Conservation (phyloP, 2,113 vertebrate genomes). For the Caracal caracal region DNA sequence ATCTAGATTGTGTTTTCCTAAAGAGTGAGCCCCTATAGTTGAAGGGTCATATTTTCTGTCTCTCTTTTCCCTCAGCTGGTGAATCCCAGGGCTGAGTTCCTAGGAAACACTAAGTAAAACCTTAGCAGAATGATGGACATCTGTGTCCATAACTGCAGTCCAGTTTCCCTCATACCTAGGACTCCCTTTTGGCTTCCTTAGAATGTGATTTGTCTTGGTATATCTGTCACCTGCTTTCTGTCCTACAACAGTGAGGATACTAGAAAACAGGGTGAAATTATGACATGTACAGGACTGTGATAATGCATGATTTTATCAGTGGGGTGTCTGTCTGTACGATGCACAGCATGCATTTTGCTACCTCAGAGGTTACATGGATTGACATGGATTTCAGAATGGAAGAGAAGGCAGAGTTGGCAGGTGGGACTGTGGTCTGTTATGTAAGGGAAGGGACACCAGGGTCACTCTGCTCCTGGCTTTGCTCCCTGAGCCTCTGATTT, state of each 20-base stretch:
- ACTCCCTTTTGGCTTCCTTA: not conserved
- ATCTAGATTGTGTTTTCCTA: not conserved
- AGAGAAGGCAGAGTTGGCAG: not conserved
- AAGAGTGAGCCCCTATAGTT: not conserved
- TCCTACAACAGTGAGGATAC: not conserved
- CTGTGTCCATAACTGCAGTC: not conserved
- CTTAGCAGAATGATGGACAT: not conserved
- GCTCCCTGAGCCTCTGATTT: not conserved
- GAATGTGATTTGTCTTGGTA: not conserved
- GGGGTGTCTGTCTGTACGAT: not conserved
- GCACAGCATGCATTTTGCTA: not conserved
- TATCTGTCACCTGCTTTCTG: not conserved
- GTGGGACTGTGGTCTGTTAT: not conserved
- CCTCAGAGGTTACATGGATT: not conserved
- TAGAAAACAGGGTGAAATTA: not conserved
- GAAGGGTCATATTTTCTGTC: not conserved
- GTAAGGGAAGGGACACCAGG: not conserved
- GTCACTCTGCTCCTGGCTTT: not conserved
- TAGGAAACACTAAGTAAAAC: not conserved
- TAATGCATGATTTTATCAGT: not conserved
- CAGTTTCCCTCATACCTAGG: not conserved
- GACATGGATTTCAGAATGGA: not conserved
- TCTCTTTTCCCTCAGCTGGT: not conserved
- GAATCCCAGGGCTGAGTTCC: not conserved
- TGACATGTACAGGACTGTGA: slow-evolving; percentile 19